Evolutionary conservation across 2,113 vertebrate species (phyloP).

Genomic region (Pampusana beccarii): DNA sequence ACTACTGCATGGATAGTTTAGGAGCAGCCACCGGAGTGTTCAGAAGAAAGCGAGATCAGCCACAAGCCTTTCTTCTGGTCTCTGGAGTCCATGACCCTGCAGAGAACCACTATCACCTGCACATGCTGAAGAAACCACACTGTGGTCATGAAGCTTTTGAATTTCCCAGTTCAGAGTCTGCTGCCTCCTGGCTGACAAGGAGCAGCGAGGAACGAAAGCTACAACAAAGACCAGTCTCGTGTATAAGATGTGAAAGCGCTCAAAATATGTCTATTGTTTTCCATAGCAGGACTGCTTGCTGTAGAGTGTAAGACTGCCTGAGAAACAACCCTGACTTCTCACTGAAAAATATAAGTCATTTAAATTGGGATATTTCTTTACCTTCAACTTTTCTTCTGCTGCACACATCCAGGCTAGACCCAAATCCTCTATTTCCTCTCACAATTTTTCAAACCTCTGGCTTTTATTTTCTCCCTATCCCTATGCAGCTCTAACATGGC

Average conservation of each 20-base stretch:
- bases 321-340: neutral
- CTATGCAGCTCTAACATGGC: neutral
- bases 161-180: neutral
- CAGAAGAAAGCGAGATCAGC: neutral
- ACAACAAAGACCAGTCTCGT: neutral
- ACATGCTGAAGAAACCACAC: fast-evolving
- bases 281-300: neutral
- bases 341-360: neutral
- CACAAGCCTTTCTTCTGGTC: neutral
- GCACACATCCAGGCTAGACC: neutral
- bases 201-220: neutral
- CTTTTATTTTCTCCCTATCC: neutral
- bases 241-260: neutral
- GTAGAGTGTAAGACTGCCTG: neutral
- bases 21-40: neutral
- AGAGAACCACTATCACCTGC: neutral
- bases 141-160: neutral
- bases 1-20: neutral
- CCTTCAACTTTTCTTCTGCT: neutral
- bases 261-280: neutral
- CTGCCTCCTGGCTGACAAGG: neutral
- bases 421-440: neutral
- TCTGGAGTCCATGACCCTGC: neutral
- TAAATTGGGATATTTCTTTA: neutral
- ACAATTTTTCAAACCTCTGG: neutral